Evolutionary conservation across 2,888 invertebrate genomes (phyloP), one percentile per base, ranked within the genome.

Genomic region (Norana najaformis): DNA sequence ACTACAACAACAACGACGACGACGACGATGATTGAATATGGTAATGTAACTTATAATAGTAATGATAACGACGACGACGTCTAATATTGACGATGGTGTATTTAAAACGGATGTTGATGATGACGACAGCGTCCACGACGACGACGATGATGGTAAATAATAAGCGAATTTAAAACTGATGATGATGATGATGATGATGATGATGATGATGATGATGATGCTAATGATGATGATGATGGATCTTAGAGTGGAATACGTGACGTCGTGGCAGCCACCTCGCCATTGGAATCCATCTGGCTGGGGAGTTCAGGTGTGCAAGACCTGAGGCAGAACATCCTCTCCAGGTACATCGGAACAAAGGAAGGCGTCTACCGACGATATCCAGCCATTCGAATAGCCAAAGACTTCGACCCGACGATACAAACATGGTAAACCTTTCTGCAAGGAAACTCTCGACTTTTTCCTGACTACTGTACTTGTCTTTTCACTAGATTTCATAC

Each of bases 311-410:
- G n/a, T 20, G 89, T 36, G 6, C 69, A 89, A 36, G 34, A 4
- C 14, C 69, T 69, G 69, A 69, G 82, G 89, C 47, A 36, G 36
- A 69, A 89, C 36, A 89, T 82, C 36, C 69, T 89, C n/a, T 89
- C 36, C 89, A 89, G 89, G 69, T 89, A 89, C 89, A 53, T 89
- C 69, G 89, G 89, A 35, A 89, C 53, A 11, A 53, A 69, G 53
- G 69, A 89, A 35, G 89, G 89, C 23, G 89, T 89, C 36, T 89
- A 35, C 34, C 47, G 89, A n/a, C n/a, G 69, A 69, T 82, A 14
- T 89, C 89, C 89, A 69, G 89, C 36, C 23, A n/a, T 39, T 36
- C 23, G 36, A 37, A 89, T 69, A 36, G 36, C 47, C 23, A 47
- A 47, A 69, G 37, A 89, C 47, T 89, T 69, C n/a, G 89, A 89